Conservation (phyloP, 2,113 vertebrate species). For the Dermatemys mawii region DNA sequence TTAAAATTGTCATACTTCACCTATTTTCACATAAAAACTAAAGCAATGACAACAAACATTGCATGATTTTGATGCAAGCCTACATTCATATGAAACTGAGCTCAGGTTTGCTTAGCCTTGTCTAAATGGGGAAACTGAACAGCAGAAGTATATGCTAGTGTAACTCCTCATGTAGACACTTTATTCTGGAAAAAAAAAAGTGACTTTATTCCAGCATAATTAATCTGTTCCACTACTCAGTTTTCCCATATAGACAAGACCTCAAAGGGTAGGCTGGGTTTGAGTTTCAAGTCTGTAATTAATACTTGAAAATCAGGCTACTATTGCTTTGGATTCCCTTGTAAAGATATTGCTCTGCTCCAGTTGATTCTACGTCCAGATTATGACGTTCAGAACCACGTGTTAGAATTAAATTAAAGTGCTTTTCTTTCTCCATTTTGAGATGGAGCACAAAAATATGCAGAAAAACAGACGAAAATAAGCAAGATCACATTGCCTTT, state of each 20-base stretch:
- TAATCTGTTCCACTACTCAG: not conserved
- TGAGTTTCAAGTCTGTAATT: not conserved
- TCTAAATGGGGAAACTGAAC: not conserved
- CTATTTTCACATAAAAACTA: slow-evolving; percentile 2
- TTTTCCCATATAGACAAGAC: not conserved
- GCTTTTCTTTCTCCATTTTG: not conserved
- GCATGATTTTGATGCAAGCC: not conserved
- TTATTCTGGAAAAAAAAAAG: not conserved
- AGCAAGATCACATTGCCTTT: slow-evolving; percentile 19
- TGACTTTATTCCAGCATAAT: not conserved
- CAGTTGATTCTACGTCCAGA: not conserved
- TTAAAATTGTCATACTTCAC: not conserved
- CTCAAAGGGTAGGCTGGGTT: not conserved
- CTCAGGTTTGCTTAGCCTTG: not conserved
- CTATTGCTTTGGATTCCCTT: not conserved
- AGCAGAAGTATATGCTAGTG: not conserved
- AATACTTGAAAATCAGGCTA: not conserved
- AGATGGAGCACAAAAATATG: not conserved
- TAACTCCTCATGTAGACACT: not conserved
- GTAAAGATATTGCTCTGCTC: slow-evolving; percentile 23
- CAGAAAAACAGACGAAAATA: slow-evolving; percentile 2
- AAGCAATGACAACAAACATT: not conserved
- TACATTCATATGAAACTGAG: not conserved
- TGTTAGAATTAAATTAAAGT: slow-evolving; percentile 8
- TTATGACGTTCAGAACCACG: not conserved